phyloP scores from a whole-genome alignment of 2,113 vertebrate species.

The Oryzias woworae region DNA sequence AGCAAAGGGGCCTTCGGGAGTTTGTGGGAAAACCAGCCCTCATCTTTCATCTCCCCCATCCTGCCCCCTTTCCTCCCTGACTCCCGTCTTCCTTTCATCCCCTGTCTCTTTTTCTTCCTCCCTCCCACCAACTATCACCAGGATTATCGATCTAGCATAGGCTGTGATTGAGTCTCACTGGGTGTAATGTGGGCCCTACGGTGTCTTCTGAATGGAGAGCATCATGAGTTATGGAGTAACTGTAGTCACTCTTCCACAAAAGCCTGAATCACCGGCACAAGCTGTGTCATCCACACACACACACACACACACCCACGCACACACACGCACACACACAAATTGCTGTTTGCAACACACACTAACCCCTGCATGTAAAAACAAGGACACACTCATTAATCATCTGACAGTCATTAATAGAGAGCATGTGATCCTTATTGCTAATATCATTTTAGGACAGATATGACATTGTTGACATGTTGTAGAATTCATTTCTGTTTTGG shows the following conservation, averaged over 20 bases:
- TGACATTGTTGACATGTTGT: not conserved
- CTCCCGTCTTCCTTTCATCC: constrained; percentile 20
- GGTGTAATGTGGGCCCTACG: constrained; percentile 76
- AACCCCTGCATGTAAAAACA: constrained; percentile 20
- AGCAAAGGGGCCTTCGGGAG: constrained; percentile 70
- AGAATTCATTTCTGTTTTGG: not conserved
- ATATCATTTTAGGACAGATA: not conserved
- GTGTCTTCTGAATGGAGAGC: constrained; percentile 77
- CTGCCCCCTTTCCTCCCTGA: constrained; percentile 13
- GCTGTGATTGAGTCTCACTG: constrained; percentile 79
- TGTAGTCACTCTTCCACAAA: constrained; percentile 71
- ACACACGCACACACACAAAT: constrained; percentile 28
- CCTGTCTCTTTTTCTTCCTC: constrained; percentile 44
- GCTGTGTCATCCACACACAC: constrained; percentile 10
- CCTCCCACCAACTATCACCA: constrained; percentile 65
- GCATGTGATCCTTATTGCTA: not conserved
- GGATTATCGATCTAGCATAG: constrained; percentile 77
- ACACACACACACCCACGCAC: too few species aligned
- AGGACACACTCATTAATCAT: constrained; percentile 30
- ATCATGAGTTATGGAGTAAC: constrained; percentile 79
- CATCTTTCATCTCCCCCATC: constrained; percentile 75
- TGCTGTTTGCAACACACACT: constrained; percentile 25
- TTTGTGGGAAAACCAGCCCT: constrained; percentile 69
- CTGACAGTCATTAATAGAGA: not conserved
- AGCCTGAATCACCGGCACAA: constrained; percentile 60